Evolutionary conservation across 2,797 vertebrate species (phyloP), one percentile per base, ranked within the genome.

Genomic region (Columba guinea): DNA sequence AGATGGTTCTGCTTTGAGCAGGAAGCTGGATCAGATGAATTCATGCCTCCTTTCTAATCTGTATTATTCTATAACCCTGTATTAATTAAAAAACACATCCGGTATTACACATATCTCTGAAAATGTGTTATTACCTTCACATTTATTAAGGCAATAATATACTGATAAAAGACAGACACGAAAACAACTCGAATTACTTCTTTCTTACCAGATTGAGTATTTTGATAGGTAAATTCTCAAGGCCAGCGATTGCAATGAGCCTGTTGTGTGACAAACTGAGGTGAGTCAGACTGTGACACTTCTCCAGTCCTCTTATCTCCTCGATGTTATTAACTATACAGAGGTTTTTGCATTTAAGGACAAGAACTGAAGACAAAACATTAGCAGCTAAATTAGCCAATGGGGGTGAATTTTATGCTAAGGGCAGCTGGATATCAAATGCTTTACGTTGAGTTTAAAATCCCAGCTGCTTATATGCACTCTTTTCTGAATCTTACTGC

Each of bases 181-280:
- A 51, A 59, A 84, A 65, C 0, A 20, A 64, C 0, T 4, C 15
- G 27, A 48, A 70, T 23, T 2, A 3, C 5, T 52, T 23, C 2
- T 41, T 80, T 55, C 97, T 95, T 97, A 99, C 99, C 97, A 99
- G 97, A 46, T 96, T 97, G 79, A 99, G 98, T 37, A 97, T 85
- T 95, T 85, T 98, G 94, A 99, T 97, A 12, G 98, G 98, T 22
- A 99, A 91, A 18, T 92, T 62, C 41, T 96, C 93, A 92, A 99
- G 96, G 56, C 98, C 97, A 5, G 69, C 65, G 90, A 99, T 97
- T n/a, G 64, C 79, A 2, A n/a, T 65, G 94, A 99, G 98, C 92
- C 83, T 98, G 98, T 99, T 99, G 92, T 98, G 96, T 10, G 98
- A 98, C 96, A 99, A 62, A 63, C 98, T 99, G 49, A 99, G 98